These are phyloP conservation scores for Erebia aethiops DNA, from an alignment of 2,888 invertebrate genomes.

Conservation along the genomic window DNA sequence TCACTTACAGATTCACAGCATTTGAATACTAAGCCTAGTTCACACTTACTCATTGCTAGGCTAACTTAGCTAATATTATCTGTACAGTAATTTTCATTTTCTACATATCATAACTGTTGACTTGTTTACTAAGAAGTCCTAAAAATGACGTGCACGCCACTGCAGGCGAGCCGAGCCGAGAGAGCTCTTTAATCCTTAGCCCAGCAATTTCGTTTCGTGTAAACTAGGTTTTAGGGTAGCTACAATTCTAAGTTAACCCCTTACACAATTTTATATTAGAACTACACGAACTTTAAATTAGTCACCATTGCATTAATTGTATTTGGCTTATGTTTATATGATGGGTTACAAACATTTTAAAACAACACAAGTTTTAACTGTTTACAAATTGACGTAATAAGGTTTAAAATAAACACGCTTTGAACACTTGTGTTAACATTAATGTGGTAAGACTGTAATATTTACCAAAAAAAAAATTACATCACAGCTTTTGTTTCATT, in stretches of 20 bases:
- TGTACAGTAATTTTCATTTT: too few relatives aligned
- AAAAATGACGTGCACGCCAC: too few relatives aligned
- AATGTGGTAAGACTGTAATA: too few relatives aligned
- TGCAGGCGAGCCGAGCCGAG: too few relatives aligned
- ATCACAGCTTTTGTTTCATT: slow-evolving; percentile 13
- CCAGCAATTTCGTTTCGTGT: neutral
- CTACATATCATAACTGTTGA: neutral
- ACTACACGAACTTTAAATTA: neutral
- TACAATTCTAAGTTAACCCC: neutral
- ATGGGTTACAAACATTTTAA: neutral
- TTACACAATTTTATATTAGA: neutral
- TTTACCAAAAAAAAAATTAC: slow-evolving; percentile 5
- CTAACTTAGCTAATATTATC: neutral
- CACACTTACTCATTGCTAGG: slow-evolving; percentile 2
- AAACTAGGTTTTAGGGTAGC: neutral
- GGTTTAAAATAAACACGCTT: too few relatives aligned
- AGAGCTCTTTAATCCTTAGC: neutral
- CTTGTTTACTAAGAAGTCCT: too few relatives aligned
- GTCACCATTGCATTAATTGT: neutral
- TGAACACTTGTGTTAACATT: too few relatives aligned
- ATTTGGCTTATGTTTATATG: neutral
- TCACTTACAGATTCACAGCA: slow-evolving; percentile 21
- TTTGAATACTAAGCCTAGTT: slow-evolving; percentile 14
- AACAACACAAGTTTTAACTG: too few relatives aligned
- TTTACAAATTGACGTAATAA: too few relatives aligned